Conservation (phyloP, 2,888 invertebrate genomes). For the Folsomia candida region DNA sequence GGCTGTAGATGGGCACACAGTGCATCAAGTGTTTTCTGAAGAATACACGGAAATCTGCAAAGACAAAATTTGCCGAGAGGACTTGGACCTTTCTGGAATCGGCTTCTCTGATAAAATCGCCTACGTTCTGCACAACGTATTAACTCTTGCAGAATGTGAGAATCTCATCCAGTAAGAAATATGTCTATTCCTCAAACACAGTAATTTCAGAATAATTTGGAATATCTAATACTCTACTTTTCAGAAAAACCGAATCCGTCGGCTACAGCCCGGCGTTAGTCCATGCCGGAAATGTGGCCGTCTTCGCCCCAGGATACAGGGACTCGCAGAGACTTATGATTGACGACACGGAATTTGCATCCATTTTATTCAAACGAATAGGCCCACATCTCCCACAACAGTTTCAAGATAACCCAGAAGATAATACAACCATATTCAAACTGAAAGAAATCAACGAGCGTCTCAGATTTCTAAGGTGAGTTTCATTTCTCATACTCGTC, state of each 20-base stretch:
- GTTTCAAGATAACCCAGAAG: slow-evolving; percentile 3
- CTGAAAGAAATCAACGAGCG: slow-evolving; percentile 34
- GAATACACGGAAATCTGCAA: background rate
- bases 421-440: slow-evolving; percentile 10
- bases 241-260: slow-evolving; percentile 15
- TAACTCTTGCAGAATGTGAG: slow-evolving; percentile 35
- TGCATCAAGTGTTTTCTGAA: background rate
- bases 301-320: slow-evolving; percentile 19
- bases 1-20: background rate
- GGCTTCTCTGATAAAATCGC: background rate
- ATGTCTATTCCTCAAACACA: background rate
- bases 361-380: slow-evolving; percentile 25
- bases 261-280: slow-evolving; percentile 28
- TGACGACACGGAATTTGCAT: slow-evolving; percentile 31
- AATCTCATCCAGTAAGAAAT: slow-evolving; percentile 13
- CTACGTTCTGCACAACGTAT: slow-evolving; percentile 29
- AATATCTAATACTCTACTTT: no score
- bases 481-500: background rate
- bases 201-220: background rate
- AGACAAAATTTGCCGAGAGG: background rate
- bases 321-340: slow-evolving; percentile 29
- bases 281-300: slow-evolving; percentile 5
- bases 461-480: slow-evolving; percentile 24
- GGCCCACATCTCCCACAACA: slow-evolving; percentile 5
- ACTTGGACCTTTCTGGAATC: background rate